A percentile compares a stretch with the other conserved stretches of the same genome.
Evolutionary conservation across 1,140 invertebrate species (phyloP).

Genomic region (Steinernema khuongi): DNA sequence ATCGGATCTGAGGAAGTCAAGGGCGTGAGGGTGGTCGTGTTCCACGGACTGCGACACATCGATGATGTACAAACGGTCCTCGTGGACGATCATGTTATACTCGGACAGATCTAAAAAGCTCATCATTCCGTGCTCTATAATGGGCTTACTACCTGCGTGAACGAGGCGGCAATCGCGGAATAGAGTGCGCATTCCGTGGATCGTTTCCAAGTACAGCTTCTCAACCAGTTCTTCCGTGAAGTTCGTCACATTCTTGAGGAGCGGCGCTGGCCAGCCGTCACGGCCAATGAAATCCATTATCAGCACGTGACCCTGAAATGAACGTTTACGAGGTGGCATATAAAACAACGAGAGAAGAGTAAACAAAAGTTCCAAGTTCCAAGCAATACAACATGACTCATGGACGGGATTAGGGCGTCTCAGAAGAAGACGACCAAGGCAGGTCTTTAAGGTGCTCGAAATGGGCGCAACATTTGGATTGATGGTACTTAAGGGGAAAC

Average conservation of each 20-base stretch:
- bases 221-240: conserved; percentile 61
- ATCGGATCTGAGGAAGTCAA: conserved; percentile 89
- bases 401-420: too few species aligned
- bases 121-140: background rate
- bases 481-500: too few species aligned
- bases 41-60: conserved; percentile 97
- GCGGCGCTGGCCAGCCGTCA: conserved; percentile 75
- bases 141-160: conserved; percentile 71
- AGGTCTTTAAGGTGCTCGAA: too few species aligned
- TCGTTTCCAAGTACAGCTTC: conserved; percentile 77
- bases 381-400: too few species aligned
- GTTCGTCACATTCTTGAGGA: conserved; percentile 56
- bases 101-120: conserved; percentile 73
- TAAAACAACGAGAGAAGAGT: conserved; percentile 1
- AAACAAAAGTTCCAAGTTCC: background rate
- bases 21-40: conserved; percentile 88
- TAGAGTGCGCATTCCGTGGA: conserved; percentile 82
- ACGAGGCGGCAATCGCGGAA: conserved; percentile 87
- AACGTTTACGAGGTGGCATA: background rate
- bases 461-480: too few species aligned
- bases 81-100: conserved; percentile 82
- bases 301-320: conserved; percentile 73
- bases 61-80: conserved; percentile 79
- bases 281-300: conserved; percentile 89
- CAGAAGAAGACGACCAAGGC: too few species aligned